These are phyloP conservation scores for Netelia virgata DNA, from an alignment of 2,888 invertebrate genomes.

Conservation along the genomic window DNA sequence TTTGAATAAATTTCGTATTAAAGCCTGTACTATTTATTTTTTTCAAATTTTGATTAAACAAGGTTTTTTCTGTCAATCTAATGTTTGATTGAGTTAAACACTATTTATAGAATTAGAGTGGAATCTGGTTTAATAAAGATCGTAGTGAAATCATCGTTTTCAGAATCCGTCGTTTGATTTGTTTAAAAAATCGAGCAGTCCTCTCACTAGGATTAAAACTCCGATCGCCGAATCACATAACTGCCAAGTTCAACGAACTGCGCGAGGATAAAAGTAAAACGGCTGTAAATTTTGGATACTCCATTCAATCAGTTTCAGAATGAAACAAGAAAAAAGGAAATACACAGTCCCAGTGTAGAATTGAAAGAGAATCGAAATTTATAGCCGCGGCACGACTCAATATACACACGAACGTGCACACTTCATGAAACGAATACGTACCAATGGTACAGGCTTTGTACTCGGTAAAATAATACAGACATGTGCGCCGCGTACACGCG, in stretches of 20 bases:
- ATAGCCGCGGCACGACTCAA: conserved; percentile 55
- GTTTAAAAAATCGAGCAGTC: too few species aligned
- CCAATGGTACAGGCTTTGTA: conserved; percentile 31
- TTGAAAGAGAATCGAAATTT: conserved; percentile 48
- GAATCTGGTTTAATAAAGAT: too few species aligned
- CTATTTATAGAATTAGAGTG: too few species aligned
- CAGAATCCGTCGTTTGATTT: too few species aligned
- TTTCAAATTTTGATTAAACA: too few species aligned
- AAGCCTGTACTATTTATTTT: too few species aligned
- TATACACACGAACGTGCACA: conserved; percentile 19
- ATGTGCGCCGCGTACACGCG: conserved; percentile 33
- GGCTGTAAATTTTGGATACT: conserved; percentile 12
- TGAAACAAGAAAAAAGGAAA: conserved; percentile 1
- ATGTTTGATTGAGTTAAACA: too few species aligned
- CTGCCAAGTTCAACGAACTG: neutral
- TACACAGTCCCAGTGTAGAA: conserved; percentile 23
- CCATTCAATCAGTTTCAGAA: conserved; percentile 54
- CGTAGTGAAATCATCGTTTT: too few species aligned
- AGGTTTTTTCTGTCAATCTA: too few species aligned
- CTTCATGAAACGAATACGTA: neutral
- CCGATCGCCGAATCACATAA: neutral
- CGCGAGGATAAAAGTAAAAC: conserved; percentile 1
- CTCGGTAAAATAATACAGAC: conserved; percentile 57
- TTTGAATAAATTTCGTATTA: too few species aligned
- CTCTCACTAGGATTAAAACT: conserved; percentile 28